A percentile compares a stretch with the other conserved stretches of the same genome.
These are phyloP conservation scores for Silurus meridionalis DNA, from an alignment of 2,113 vertebrate genomes.

Conservation along the genomic window DNA sequence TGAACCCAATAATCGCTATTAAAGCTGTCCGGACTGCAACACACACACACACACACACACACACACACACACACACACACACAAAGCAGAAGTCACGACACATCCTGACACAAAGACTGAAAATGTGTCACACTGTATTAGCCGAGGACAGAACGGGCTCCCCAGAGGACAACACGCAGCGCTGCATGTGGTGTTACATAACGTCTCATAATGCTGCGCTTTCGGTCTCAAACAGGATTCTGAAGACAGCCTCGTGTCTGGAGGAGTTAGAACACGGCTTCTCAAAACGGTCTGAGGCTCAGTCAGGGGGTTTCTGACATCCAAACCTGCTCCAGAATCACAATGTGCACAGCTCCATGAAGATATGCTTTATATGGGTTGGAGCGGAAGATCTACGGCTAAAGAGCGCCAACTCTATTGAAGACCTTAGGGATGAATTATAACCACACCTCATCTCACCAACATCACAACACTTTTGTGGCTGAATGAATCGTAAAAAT, in stretches of 20 bases:
- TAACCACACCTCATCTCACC: no score
- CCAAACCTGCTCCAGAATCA: no score
- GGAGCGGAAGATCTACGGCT: no score
- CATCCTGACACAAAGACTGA: constrained; percentile 7
- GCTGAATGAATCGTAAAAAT: no score
- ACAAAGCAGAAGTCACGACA: constrained; percentile 18
- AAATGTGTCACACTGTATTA: constrained; percentile 30
- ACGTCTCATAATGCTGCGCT: constrained; percentile 53
- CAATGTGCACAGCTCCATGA: no score
- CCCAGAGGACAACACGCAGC: neutral
- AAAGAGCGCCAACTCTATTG: no score
- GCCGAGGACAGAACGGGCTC: neutral
- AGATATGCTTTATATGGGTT: no score
- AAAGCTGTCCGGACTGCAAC: constrained; percentile 92
- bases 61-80: neutral
- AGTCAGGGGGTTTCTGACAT: neutral
- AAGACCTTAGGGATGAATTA: no score
- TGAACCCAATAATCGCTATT: constrained; percentile 97
- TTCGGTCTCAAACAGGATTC: constrained; percentile 54
- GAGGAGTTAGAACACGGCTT: constrained; percentile 31
- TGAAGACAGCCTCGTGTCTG: constrained; percentile 44
- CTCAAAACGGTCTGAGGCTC: neutral
- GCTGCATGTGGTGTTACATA: constrained; percentile 56
- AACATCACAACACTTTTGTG: no score
- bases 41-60: constrained; percentile 55